A percentile compares a stretch with the other conserved stretches of the same genome.
Evolutionary conservation across 2,113 vertebrate species (phyloP).

Genomic region (Salminus brasiliensis): DNA sequence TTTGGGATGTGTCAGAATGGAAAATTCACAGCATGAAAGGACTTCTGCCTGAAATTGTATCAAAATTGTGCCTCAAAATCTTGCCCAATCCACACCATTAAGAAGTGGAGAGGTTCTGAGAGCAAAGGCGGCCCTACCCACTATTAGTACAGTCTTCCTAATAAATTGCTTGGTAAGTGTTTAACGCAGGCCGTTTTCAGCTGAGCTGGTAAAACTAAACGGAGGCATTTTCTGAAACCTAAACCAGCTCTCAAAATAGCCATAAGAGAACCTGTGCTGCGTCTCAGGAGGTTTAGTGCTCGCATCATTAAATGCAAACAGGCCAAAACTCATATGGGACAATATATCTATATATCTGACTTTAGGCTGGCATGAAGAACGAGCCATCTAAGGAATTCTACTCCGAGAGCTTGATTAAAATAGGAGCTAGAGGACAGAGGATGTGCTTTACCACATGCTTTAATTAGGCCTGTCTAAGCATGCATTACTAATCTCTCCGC

Average conservation of each 20-base stretch:
- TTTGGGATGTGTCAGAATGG: too few species aligned
- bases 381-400: not conserved
- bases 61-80: too few species aligned
- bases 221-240: conserved; percentile 26
- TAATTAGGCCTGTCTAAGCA: not conserved
- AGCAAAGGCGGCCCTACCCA: too few species aligned
- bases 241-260: conserved; percentile 34
- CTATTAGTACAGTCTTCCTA: too few species aligned
- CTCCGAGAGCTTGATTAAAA: not conserved
- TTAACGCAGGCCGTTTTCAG: too few species aligned
- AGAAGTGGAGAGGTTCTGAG: too few species aligned
- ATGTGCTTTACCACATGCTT: not conserved
- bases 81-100: too few species aligned
- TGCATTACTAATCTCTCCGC: not conserved
- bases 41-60: too few species aligned
- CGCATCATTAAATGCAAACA: not conserved
- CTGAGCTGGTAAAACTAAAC: conserved; percentile 31
- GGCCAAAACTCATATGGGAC: not conserved
- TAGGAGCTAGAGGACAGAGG: not conserved
- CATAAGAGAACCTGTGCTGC: conserved; percentile 15
- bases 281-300: conserved; percentile 14
- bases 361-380: not conserved
- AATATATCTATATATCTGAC: not conserved
- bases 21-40: too few species aligned
- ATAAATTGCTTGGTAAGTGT: too few species aligned